Percentiles rank a stretch among this genome's conserved stretches.
These are phyloP conservation scores for Bibio marci DNA, from an alignment of 2,888 invertebrate species.

Conservation along the genomic window DNA sequence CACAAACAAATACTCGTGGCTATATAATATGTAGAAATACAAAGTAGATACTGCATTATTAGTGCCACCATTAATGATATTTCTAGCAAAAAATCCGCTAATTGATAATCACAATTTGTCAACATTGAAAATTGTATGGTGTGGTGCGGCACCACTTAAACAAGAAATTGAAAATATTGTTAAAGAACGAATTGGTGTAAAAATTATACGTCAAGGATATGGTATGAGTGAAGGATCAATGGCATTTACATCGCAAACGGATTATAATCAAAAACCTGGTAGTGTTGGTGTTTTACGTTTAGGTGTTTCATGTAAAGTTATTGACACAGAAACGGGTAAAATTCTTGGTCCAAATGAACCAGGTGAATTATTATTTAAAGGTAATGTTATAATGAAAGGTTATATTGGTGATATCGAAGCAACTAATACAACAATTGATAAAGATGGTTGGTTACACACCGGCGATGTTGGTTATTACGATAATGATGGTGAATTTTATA, in stretches of 20 bases:
- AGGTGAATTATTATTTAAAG: conserved; percentile 75
- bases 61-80: conserved; percentile 72
- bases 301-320: conserved; percentile 44
- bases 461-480: conserved; percentile 77
- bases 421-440: conserved; percentile 44
- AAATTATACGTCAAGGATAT: conserved; percentile 51
- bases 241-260: conserved; percentile 29
- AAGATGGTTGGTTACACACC: conserved; percentile 58
- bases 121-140: conserved; percentile 47
- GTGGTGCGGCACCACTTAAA: conserved; percentile 71
- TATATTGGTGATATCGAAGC: conserved; percentile 55
- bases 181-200: conserved; percentile 25
- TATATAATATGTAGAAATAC: conserved; percentile 19
- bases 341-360: conserved; percentile 43
- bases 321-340: conserved; percentile 44
- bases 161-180: conserved; percentile 45
- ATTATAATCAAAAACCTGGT: conserved; percentile 33
- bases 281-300: conserved; percentile 49
- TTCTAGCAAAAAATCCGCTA: conserved; percentile 65
- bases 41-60: conserved; percentile 47
- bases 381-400: conserved; percentile 66
- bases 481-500: conserved; percentile 42
- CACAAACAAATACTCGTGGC: too few species aligned
- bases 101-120: conserved; percentile 60
- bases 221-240: conserved; percentile 68